Evolutionary conservation across 2,888 invertebrate genomes (phyloP).

Genomic region (Papilio demoleus): DNA sequence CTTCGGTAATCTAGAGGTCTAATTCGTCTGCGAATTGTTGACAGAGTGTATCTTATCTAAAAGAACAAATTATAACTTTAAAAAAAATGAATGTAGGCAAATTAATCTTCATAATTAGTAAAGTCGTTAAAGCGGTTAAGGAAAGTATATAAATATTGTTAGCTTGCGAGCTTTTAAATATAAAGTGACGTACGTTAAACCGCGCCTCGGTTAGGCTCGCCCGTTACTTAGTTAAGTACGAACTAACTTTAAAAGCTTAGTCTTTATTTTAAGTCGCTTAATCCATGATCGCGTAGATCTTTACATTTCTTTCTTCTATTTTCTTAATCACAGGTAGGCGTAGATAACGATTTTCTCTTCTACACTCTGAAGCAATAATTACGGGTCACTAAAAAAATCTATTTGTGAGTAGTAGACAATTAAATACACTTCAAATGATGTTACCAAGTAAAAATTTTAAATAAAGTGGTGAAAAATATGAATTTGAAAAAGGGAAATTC

Average conservation of each 20-base stretch:
- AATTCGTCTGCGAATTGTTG: neutral
- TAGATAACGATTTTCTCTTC: too few species aligned
- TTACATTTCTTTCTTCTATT: too few species aligned
- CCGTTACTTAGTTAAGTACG: neutral
- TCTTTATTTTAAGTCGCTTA: conserved; percentile 2
- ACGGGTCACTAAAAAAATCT: too few species aligned
- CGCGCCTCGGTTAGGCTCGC: conserved; percentile 1
- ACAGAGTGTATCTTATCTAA: neutral
- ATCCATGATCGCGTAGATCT: neutral
- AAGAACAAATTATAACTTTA: neutral
- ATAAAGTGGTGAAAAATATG: too few species aligned
- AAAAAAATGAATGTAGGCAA: neutral
- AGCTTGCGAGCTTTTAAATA: neutral
- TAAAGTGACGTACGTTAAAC: conserved; percentile 2
- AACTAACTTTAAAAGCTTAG: conserved; percentile 10
- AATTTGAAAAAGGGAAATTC: too few species aligned
- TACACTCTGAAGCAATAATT: too few species aligned
- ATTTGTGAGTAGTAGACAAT: too few species aligned
- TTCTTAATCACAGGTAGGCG: too few species aligned
- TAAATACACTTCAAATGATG: too few species aligned
- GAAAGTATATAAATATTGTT: neutral
- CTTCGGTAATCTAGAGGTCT: neutral
- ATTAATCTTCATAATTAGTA: neutral
- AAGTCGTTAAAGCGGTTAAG: neutral
- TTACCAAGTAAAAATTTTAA: too few species aligned